These are phyloP conservation scores for Lethenteron camtschaticum DNA, from an alignment of 2,113 vertebrate species.

Conservation along the genomic window DNA sequence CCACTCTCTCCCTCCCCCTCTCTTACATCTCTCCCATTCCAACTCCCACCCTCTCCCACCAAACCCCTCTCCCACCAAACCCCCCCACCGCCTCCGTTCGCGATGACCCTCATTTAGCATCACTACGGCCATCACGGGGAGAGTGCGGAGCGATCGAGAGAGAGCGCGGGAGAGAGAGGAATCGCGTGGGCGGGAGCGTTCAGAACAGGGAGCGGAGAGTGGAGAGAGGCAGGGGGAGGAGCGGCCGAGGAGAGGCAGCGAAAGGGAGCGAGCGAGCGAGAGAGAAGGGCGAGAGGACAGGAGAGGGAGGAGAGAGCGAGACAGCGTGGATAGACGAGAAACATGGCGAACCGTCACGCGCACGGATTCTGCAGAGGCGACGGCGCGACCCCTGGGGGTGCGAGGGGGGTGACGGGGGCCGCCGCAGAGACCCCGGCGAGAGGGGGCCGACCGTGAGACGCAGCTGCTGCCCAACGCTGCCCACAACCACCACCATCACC, in stretches of 20 bases:
- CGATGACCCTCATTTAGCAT: no score
- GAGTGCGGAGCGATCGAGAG: no score
- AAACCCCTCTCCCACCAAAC: no score
- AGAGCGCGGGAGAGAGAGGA: no score
- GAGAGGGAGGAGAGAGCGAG: background rate
- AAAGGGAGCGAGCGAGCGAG: background rate
- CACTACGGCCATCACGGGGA: no score
- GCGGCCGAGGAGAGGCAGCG: background rate
- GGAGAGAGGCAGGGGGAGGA: background rate
- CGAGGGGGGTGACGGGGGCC: conserved; percentile 11
- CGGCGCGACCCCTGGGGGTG: conserved; percentile 17
- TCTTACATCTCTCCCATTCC: no score
- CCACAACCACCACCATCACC: conserved; percentile 7
- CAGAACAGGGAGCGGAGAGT: background rate
- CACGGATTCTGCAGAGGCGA: conserved; percentile 7
- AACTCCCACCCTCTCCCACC: no score
- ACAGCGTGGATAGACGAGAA: background rate
- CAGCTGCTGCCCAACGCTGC: conserved; percentile 12
- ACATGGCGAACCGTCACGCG: no score
- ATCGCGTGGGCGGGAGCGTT: no score
- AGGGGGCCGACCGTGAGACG: conserved; percentile 11
- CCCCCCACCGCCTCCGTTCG: no score
- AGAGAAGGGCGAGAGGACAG: background rate
- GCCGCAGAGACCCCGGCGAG: conserved; percentile 9
- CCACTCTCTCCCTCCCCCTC: no score